Percentiles rank a stretch among this genome's conserved stretches.
phyloP scores from a whole-genome alignment of 30 jellyfish, hydroid and myxozoan species.

The Sanderia malayensis region DNA sequence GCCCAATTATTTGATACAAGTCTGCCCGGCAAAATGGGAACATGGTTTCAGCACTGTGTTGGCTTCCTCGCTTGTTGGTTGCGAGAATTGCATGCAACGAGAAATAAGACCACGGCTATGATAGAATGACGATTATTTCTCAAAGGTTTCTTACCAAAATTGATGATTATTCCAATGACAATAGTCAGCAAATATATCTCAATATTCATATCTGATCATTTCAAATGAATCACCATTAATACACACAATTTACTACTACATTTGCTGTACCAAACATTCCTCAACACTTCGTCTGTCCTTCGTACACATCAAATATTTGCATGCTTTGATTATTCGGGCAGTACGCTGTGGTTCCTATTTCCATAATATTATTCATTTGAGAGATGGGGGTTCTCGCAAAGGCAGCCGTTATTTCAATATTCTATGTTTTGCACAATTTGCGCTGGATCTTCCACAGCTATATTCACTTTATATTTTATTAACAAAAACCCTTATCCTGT shows the following conservation, averaged over 20 bases:
- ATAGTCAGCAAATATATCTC: not conserved
- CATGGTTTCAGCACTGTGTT: not conserved
- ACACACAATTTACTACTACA: not conserved
- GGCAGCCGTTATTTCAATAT: conserved; percentile 25
- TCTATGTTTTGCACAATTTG: too few relatives aligned
- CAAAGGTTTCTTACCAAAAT: conserved; percentile 1
- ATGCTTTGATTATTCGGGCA: conserved; percentile 56
- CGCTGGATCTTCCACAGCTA: too few relatives aligned
- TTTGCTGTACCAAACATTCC: conserved; percentile 31
- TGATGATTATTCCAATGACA: not conserved
- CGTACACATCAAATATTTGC: conserved; percentile 38
- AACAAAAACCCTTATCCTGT: too few relatives aligned
- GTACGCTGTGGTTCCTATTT: conserved; percentile 59
- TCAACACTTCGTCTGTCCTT: conserved; percentile 26
- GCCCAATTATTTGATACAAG: too few relatives aligned
- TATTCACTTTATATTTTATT: too few relatives aligned
- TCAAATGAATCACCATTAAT: not conserved
- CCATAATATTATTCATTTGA: conserved; percentile 51
- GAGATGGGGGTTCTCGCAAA: conserved; percentile 26
- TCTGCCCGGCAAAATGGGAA: too few relatives aligned
- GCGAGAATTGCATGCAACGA: too few relatives aligned
- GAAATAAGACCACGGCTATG: too few relatives aligned
- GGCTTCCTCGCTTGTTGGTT: conserved; percentile 14
- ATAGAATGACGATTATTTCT: not conserved
- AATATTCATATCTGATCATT: not conserved